Evolutionary conservation across 2,797 vertebrate genomes (phyloP).

Genomic region (Crocidura indochinensis): DNA sequence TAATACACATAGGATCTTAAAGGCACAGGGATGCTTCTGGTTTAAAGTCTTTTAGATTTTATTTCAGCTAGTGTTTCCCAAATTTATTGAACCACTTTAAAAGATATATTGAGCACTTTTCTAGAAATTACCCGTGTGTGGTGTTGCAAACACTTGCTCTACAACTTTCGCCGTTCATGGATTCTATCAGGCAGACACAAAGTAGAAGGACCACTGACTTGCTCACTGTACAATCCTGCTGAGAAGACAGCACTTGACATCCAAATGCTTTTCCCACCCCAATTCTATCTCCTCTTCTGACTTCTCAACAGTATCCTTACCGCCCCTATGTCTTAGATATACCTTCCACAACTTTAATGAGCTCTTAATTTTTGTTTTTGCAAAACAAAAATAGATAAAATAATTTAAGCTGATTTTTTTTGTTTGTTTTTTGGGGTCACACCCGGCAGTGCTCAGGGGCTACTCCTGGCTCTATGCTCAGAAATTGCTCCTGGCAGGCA

Average conservation of each 20-base stretch:
- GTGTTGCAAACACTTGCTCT: not conserved
- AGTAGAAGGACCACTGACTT: not conserved
- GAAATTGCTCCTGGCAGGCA: too few species aligned
- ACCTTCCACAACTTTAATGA: not conserved
- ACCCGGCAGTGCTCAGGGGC: too few species aligned
- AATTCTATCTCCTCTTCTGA: not conserved
- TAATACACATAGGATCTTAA: constrained; percentile 6
- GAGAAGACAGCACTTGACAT: not conserved
- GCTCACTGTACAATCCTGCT: not conserved
- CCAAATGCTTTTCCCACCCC: not conserved
- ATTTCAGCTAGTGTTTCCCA: constrained; percentile 37
- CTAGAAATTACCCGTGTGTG: not conserved
- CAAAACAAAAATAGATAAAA: too few species aligned
- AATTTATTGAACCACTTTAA: constrained; percentile 30
- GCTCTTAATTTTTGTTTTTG: constrained; percentile 53
- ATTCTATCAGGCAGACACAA: constrained; percentile 28
- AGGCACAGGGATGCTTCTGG: not conserved
- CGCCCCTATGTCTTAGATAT: not conserved
- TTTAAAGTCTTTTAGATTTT: constrained; percentile 53
- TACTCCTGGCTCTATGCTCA: too few species aligned
- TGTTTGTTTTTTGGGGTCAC: too few species aligned
- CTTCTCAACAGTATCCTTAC: not conserved
- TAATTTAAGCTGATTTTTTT: too few species aligned
- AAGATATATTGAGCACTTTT: constrained; percentile 17
- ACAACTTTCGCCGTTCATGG: not conserved